Evolutionary conservation across 92 coral and sea anemone species (phyloP), one percentile per base, ranked within the genome.

Genomic region (Hydrozoanthus gracilis): DNA sequence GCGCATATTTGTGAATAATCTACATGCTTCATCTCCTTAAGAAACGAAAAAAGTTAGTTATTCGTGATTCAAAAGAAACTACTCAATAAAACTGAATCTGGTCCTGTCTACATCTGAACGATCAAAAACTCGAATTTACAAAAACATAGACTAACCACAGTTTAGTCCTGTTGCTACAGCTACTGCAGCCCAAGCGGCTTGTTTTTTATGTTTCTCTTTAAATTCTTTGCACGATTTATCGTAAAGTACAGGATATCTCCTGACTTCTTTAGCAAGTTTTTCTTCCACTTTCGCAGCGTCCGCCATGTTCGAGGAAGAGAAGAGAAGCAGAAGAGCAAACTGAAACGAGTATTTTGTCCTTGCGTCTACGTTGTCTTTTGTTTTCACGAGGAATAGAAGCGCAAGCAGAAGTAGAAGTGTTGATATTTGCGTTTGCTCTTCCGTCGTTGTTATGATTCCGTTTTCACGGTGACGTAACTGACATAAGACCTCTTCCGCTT

Each of bases 111-210:
- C 16, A 65, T 15, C 16, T 14, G 7, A 15, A 3, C 39, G 16
- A 6, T 65, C 71, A 8, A 65, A 27, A 16, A 16, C 16, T 4
- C 5, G 1, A 65, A 65, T 6, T 65, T 65, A 44, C 71, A 65
- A 4, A 65, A 27, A 11, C 16, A 65, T 44, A 60, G 15, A 11
- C 71, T 8, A n/a, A 65, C 71, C 71, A 65, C 16, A n/a, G 16
- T 16, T 65, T 8, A 65, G 16, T 27, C 18, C 71, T n/a, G 35
- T 65, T 16, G 39, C 71, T 2, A 44, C 71, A 8, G 92, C 94
- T n/a, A 92, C 90, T 3, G 86, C 92, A 10, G 69, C 90, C 92
- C 94, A 92, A 15, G 95, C 95, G 16, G 74, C 67, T 52, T 72
- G 60, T 73, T 92, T 92, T 85, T 78, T 86, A 44, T 69, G 44